These are phyloP conservation scores for Apodemus speciosus DNA, from an alignment of 2,113 vertebrate species.

Conservation along the genomic window DNA sequence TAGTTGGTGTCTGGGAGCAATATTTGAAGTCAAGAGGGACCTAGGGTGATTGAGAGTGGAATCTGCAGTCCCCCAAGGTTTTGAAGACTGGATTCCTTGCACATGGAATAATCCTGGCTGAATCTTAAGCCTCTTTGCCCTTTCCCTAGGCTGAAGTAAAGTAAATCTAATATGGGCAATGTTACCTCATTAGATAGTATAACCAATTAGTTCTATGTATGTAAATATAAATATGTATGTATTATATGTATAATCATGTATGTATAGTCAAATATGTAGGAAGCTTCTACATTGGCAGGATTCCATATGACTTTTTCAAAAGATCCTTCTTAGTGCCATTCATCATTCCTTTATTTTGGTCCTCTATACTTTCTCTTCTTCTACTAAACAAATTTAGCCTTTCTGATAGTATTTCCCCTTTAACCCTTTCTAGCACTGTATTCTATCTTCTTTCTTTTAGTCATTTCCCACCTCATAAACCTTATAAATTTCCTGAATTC, in stretches of 20 bases:
- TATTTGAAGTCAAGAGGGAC: neutral
- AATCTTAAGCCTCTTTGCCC: neutral
- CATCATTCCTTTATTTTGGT: neutral
- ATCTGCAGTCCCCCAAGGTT: neutral
- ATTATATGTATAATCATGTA: neutral
- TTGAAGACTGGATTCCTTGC: neutral
- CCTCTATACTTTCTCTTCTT: neutral
- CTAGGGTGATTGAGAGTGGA: neutral
- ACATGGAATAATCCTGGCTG: neutral
- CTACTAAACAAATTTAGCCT: no score
- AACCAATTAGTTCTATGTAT: neutral
- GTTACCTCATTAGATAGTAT: neutral
- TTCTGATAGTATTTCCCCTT: neutral
- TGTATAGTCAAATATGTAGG: neutral
- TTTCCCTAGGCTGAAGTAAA: neutral
- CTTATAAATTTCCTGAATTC: neutral
- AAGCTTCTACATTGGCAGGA: neutral
- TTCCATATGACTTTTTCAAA: neutral
- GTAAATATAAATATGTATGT: neutral
- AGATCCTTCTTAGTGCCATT: neutral
- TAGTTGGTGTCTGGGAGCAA: neutral
- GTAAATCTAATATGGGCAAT: neutral
- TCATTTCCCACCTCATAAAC: neutral
- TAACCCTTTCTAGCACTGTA: neutral
- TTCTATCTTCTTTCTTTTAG: neutral